Percentiles rank a stretch among this genome's conserved stretches.
Evolutionary conservation across 1,140 invertebrate genomes (phyloP).

Genomic region (Artemia franciscana): DNA sequence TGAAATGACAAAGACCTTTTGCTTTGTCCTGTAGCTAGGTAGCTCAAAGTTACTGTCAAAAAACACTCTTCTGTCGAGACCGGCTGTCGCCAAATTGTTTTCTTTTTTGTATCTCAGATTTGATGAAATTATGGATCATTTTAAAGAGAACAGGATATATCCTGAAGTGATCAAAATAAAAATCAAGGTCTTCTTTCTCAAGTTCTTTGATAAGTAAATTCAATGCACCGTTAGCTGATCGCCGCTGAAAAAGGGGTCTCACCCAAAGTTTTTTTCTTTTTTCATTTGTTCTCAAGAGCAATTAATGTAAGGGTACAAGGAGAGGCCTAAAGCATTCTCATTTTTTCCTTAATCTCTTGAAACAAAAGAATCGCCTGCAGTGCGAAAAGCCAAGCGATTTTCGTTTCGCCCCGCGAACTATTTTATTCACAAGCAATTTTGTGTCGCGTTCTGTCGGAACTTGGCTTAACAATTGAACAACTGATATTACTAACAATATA

Average conservation of each 20-base stretch:
- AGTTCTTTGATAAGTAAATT: neutral
- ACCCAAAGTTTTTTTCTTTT: too few species aligned
- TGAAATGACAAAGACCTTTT: slow-evolving; percentile 1
- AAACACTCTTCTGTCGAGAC: slow-evolving; percentile 2
- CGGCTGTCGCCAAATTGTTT: neutral
- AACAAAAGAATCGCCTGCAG: too few species aligned
- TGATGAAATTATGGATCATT: neutral
- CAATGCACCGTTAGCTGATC: neutral
- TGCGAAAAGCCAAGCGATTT: too few species aligned
- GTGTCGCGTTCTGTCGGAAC: too few species aligned
- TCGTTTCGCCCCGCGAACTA: too few species aligned
- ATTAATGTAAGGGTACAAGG: too few species aligned
- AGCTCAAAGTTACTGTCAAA: slow-evolving; percentile 4
- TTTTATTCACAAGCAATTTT: too few species aligned
- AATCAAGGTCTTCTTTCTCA: neutral
- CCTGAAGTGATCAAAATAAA: neutral
- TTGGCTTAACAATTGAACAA: too few species aligned
- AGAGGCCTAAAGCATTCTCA: neutral
- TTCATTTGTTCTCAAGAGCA: too few species aligned
- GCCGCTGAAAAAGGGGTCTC: too few species aligned
- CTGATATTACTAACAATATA: too few species aligned
- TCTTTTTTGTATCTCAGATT: neutral
- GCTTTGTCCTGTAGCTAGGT: slow-evolving; percentile 7
- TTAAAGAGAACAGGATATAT: neutral
- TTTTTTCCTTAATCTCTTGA: too few species aligned